These are phyloP conservation scores for Microplitis mediator DNA, from an alignment of 1,140 invertebrate genomes.

Conservation along the genomic window DNA sequence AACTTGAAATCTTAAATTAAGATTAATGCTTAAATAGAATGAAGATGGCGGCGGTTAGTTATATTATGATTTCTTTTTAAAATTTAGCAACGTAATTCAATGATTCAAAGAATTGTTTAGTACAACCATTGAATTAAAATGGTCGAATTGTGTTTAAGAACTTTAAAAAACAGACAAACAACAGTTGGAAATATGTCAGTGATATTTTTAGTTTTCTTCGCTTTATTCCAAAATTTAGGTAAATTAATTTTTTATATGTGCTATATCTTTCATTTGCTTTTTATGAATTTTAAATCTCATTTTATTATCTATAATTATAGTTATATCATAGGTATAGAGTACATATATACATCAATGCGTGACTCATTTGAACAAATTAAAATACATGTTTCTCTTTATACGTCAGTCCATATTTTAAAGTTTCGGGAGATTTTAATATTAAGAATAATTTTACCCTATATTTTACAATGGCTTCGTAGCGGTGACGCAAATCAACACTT, in stretches of 20 bases:
- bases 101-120: neutral
- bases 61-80: neutral
- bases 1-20: neutral
- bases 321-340: neutral
- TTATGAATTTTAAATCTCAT: neutral
- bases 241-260: neutral
- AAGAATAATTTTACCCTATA: neutral
- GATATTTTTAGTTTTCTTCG: neutral
- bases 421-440: too few relatives aligned
- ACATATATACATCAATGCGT: too few relatives aligned
- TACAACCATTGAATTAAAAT: neutral
- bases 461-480: neutral
- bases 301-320: neutral
- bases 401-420: too few relatives aligned
- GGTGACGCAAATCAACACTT: slow-evolving; percentile 8
- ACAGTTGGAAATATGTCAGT: neutral
- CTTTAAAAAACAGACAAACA: neutral
- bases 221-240: neutral
- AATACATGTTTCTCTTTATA: too few relatives aligned
- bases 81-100: too few relatives aligned
- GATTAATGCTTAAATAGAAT: slow-evolving; percentile 8
- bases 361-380: too few relatives aligned
- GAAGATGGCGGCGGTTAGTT: slow-evolving; percentile 24
- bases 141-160: neutral
- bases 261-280: neutral